Percentiles rank a stretch among this genome's conserved stretches.
These are phyloP conservation scores for Catharus bicknelli DNA, from an alignment of 2,113 vertebrate genomes.

Conservation along the genomic window DNA sequence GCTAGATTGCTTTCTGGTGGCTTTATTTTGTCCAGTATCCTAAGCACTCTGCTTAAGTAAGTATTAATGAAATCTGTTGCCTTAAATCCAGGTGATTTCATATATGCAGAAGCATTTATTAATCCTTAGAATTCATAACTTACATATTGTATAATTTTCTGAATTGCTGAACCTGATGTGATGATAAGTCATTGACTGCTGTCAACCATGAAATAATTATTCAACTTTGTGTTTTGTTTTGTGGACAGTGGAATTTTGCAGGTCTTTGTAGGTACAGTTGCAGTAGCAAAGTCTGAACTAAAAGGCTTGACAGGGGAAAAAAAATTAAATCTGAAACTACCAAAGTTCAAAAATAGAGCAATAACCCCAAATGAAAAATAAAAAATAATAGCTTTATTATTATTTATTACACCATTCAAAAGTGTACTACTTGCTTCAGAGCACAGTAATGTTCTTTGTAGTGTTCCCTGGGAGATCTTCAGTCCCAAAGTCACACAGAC, in stretches of 20 bases:
- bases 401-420: slow-evolving; percentile 23
- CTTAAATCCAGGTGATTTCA: background rate
- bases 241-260: background rate
- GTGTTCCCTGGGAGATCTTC: background rate
- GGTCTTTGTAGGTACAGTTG: background rate
- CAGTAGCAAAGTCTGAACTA: background rate
- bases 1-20: background rate
- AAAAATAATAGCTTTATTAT: slow-evolving; percentile 18
- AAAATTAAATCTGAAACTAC: background rate
- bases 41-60: background rate
- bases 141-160: background rate
- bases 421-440: background rate
- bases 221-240: background rate
- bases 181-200: background rate
- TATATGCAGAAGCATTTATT: background rate
- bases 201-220: background rate
- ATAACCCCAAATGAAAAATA: slow-evolving; percentile 13
- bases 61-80: background rate
- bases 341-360: background rate
- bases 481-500: background rate
- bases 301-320: background rate
- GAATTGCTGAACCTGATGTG: background rate
- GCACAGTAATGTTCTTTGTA: background rate
- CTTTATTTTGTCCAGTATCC: background rate
- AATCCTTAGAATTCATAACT: background rate